Percentiles rank a stretch among this genome's conserved stretches.
phyloP scores from a whole-genome alignment of 1,140 invertebrate species.

The Heliconius nattereri region DNA sequence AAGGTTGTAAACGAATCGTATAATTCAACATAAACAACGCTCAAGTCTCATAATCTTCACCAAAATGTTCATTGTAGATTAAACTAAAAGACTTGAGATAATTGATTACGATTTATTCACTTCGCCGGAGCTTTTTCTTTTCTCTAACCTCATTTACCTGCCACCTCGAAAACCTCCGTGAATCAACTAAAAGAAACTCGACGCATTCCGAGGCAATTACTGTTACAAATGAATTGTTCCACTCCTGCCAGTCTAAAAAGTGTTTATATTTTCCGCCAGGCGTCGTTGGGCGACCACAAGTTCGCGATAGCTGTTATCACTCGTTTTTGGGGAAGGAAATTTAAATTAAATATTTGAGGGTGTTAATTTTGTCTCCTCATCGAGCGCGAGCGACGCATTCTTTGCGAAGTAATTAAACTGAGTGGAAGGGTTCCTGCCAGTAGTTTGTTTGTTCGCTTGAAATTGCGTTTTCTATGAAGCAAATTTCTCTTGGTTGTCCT shows the following conservation, averaged over 20 bases:
- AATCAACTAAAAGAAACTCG: constrained; percentile 70
- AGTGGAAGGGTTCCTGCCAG: constrained; percentile 75
- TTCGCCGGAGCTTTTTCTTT: constrained; percentile 59
- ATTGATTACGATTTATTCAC: constrained; percentile 67
- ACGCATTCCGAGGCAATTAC: constrained; percentile 50
- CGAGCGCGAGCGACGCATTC: constrained; percentile 77
- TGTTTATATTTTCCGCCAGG: constrained; percentile 59
- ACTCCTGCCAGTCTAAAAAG: constrained; percentile 51
- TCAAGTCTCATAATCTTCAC: constrained; percentile 22
- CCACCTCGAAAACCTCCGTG: constrained; percentile 19
- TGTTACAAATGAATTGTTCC: constrained; percentile 70
- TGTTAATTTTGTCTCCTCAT: constrained; percentile 81
- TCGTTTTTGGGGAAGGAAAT: constrained; percentile 75
- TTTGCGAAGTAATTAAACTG: constrained; percentile 80
- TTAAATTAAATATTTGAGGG: constrained; percentile 81
- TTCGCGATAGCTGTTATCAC: constrained; percentile 72
- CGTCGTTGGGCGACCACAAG: constrained; percentile 55
- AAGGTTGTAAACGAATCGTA: constrained; percentile 16
- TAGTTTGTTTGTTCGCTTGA: constrained; percentile 75
- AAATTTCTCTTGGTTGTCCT: constrained; percentile 64
- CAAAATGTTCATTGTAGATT: constrained; percentile 34
- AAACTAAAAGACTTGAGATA: constrained; percentile 36
- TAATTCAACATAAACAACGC: constrained; percentile 27
- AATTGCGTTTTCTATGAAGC: constrained; percentile 74
- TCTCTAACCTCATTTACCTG: constrained; percentile 62